Conservation (phyloP, 2,888 invertebrate genomes). For the Tiphia femorata region DNA sequence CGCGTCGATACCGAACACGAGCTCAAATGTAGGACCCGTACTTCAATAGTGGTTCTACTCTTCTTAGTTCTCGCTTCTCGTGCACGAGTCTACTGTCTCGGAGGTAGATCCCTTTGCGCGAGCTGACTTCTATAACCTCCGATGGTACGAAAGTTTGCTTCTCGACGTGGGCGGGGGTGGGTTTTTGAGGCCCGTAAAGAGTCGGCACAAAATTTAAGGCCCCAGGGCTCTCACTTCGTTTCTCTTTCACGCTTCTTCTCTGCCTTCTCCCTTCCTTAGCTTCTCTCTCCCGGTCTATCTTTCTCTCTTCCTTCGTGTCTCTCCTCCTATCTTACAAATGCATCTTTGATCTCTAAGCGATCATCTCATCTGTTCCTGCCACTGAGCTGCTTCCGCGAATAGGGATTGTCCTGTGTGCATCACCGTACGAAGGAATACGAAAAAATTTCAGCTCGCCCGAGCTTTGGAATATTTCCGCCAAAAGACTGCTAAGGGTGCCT, state of each 20-base stretch:
- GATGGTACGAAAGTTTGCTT: conserved; percentile 8
- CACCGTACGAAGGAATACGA: conserved; percentile 29
- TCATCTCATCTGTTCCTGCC: conserved; percentile 34
- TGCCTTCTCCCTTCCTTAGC: conserved; percentile 2
- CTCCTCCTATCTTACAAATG: conserved; percentile 10
- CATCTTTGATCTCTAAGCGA: conserved; percentile 28
- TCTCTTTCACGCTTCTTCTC: conserved; percentile 2
- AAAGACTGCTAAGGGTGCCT: no score
- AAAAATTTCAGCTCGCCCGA: no score
- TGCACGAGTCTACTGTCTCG: no score
- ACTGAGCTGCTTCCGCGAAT: conserved; percentile 47
- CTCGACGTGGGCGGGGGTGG: conserved; percentile 25
- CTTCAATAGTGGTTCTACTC: no score
- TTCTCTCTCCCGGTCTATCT: conserved; percentile 7
- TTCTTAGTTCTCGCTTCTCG: no score
- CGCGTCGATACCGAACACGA: no score
- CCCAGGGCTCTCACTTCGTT: conserved; percentile 50
- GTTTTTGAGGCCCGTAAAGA: conserved; percentile 55
- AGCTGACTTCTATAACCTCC: no score
- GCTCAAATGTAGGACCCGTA: no score
- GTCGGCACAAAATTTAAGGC: conserved; percentile 62
- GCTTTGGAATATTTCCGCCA: no score
- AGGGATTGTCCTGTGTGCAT: conserved; percentile 40
- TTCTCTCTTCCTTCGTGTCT: background rate
- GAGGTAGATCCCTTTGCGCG: no score